phyloP scores from a whole-genome alignment of 2,797 vertebrate genomes.

The Rousettus madagascariensis region DNA sequence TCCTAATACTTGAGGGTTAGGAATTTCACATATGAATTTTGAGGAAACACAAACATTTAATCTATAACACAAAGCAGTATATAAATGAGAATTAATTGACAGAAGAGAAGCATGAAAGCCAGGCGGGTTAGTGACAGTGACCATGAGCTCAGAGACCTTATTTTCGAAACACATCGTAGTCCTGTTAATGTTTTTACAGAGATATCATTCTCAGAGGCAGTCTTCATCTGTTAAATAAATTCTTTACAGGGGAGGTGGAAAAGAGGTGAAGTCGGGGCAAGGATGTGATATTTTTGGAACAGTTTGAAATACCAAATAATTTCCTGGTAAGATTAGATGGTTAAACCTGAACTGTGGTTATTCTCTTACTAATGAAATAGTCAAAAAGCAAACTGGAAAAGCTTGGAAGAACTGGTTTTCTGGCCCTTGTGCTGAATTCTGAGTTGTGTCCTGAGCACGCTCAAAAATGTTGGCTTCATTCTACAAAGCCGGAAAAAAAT shows the following conservation, averaged over 20 bases:
- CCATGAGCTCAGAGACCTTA: background rate
- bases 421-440: background rate
- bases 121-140: background rate
- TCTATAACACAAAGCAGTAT: background rate
- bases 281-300: slow-evolving; percentile 62
- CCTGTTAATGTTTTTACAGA: background rate
- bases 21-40: background rate
- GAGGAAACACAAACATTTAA: background rate
- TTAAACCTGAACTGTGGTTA: slow-evolving; percentile 2
- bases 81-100: background rate
- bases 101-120: background rate
- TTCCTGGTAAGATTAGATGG: slow-evolving; percentile 57
- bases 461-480: background rate
- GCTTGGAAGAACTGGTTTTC: background rate
- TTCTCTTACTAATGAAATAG: background rate
- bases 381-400: background rate
- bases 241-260: background rate
- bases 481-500: background rate
- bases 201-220: background rate
- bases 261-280: slow-evolving; percentile 25
- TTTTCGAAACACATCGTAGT: background rate
- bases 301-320: slow-evolving; percentile 53
- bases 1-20: background rate
- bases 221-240: slow-evolving; percentile 41
- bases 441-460: background rate